Percentiles rank a stretch among this genome's conserved stretches.
Conservation (phyloP, 92 coral and sea anemone species). For the Diadumene lineata region DNA sequence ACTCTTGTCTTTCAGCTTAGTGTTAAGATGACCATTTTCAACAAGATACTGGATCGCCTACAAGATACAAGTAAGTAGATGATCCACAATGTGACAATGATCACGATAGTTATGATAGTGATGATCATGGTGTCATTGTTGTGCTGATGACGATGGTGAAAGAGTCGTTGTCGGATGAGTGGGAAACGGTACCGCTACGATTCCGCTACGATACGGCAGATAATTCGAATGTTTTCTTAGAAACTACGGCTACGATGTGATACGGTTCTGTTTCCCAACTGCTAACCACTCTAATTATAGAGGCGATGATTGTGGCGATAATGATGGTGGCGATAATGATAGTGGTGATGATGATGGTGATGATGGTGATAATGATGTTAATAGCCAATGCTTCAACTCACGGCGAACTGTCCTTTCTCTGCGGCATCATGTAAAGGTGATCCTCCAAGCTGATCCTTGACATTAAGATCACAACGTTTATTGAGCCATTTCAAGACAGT, state of each 20-base stretch:
- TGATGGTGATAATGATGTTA: not conserved
- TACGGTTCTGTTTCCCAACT: no score
- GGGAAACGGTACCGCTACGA: no score
- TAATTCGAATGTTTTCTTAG: no score
- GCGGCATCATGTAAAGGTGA: constrained; percentile 89
- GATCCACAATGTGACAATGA: not conserved
- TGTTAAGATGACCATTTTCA: constrained; percentile 49
- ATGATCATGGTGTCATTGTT: not conserved
- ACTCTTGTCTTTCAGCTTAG: constrained; percentile 53
- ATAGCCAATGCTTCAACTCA: constrained; percentile 20
- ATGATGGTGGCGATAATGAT: not conserved
- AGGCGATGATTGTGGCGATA: not conserved
- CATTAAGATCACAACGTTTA: constrained; percentile 57
- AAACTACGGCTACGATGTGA: no score
- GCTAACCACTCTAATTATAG: not conserved
- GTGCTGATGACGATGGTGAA: not conserved
- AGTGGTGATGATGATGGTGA: not conserved
- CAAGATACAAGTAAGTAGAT: not conserved
- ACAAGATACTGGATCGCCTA: constrained; percentile 70
- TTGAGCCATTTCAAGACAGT: constrained; percentile 74
- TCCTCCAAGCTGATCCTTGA: constrained; percentile 57
- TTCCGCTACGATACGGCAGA: no score
- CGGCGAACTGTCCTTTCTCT: constrained; percentile 81
- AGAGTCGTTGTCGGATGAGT: not conserved
- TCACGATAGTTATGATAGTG: not conserved